Evolutionary conservation across 2,113 vertebrate genomes (phyloP).

Genomic region (Seriola dumerili): DNA sequence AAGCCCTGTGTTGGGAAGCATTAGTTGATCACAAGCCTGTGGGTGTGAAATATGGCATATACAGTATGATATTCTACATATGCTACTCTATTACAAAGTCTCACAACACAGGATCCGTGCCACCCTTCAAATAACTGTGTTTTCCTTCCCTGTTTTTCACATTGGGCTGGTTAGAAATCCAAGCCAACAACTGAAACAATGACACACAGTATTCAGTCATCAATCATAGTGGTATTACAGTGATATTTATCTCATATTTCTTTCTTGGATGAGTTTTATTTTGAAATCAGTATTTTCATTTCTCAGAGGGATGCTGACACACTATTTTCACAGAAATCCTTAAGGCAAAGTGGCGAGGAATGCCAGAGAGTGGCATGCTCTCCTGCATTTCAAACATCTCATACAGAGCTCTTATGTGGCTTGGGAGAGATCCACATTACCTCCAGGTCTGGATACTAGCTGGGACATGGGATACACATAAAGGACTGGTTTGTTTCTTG

Average conservation of each 20-base stretch:
- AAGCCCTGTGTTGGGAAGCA: not conserved
- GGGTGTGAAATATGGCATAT: not conserved
- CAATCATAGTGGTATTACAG: constrained; percentile 7
- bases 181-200: constrained; percentile 36
- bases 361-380: constrained; percentile 18
- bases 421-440: constrained; percentile 42
- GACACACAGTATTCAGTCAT: constrained; percentile 10
- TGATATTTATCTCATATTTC: constrained; percentile 46
- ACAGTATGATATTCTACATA: no score
- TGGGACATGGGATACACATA: constrained; percentile 41
- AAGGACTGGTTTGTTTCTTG: constrained; percentile 36
- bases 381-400: constrained; percentile 51
- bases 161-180: not conserved
- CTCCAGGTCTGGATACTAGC: constrained; percentile 44
- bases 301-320: constrained; percentile 52
- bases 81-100: not conserved
- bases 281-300: constrained; percentile 54
- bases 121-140: constrained; percentile 3
- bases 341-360: constrained; percentile 33
- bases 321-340: constrained; percentile 52
- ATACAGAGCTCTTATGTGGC: constrained; percentile 46
- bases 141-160: constrained; percentile 1
- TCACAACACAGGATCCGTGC: not conserved
- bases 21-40: not conserved
- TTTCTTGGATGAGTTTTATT: constrained; percentile 35